phyloP scores from a whole-genome alignment of 92 coral and sea anemone species.

The Phymanthus crucifer region DNA sequence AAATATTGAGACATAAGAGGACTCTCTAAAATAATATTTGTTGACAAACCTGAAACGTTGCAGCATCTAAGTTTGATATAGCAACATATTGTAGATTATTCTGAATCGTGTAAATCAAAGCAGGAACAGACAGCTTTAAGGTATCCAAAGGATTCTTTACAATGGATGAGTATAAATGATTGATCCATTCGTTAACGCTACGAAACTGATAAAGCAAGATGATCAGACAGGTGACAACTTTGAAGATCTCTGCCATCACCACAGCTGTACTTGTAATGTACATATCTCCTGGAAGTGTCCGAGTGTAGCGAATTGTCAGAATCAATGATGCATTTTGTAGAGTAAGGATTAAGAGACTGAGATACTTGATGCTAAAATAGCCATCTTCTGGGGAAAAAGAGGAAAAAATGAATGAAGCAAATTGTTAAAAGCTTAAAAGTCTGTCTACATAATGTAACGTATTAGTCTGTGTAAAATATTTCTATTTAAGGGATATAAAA shows the following conservation, averaged over 20 bases:
- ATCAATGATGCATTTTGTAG: conserved; percentile 90
- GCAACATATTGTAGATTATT: conserved; percentile 97
- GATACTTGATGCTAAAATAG: conserved; percentile 69
- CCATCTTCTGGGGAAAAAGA: conserved; percentile 50
- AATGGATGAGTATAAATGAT: conserved; percentile 62
- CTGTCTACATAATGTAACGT: neutral
- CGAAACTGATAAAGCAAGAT: conserved; percentile 62
- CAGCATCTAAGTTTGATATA: conserved; percentile 94
- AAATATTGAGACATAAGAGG: neutral
- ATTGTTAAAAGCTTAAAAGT: neutral
- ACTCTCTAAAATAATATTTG: neutral
- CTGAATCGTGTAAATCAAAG: conserved; percentile 86
- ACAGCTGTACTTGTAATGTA: conserved; percentile 93
- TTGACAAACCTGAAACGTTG: conserved; percentile 91
- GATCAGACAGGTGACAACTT: conserved; percentile 68
- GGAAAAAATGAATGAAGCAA: neutral
- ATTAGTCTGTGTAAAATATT: neutral
- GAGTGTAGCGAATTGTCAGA: conserved; percentile 91
- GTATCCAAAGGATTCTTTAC: conserved; percentile 87
- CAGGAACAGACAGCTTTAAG: conserved; percentile 87
- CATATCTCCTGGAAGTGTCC: conserved; percentile 94
- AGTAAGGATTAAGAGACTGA: conserved; percentile 78
- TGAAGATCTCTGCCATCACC: conserved; percentile 82
- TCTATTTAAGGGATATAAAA: too few relatives aligned
- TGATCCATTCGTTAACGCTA: conserved; percentile 53